Evolutionary conservation across 2,113 vertebrate species (phyloP), one percentile per base, ranked within the genome.

Genomic region (Neoarius graeffei): DNA sequence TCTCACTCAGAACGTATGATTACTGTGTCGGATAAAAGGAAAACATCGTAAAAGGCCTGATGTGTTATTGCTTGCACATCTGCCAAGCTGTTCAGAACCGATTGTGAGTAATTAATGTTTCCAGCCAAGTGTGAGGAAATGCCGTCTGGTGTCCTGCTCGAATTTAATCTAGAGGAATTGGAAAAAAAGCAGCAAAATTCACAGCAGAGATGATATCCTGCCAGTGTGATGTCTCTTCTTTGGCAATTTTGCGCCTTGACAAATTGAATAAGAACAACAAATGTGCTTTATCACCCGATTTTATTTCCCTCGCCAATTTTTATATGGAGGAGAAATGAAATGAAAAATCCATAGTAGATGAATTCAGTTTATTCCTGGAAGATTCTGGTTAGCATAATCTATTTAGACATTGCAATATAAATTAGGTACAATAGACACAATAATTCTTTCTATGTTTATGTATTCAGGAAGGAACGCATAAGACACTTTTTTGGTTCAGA

Each of bases 81-180:
- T 81, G 86, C 25, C 17, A 85, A 89, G 90, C 89, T 88, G 88
- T 83, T 23, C 9, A 42, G 89, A 90, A 88, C 89, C 90, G 89
- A 89, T 77, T 84, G 60, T 50, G 82, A 67, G 35, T 52, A 66
- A 84, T 84, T n/a, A 66, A 52, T 84, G 35, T 66, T 52, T 66
- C 60, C 82, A 84, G 42, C 82, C 62, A 67, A 66, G 82, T 52
- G 23, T 84, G 62, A 66, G 42, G 62, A 67, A 67, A 67, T 27
- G 15, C 62, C 8, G 62, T 66, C 60, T 67, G 82, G 82, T 54
- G 48, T 84, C 23, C 14, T 10, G 48, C 13, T 67, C 48, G 13
- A 84, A 54, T 67, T 66, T n/a, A 50, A 84, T 52, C 8, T 3
- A n/a, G 3, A 67, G 1, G 14, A 52, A 84, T 14, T 0, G 35